These are phyloP conservation scores for Alces alces DNA, from an alignment of 2,113 vertebrate genomes.

Conservation along the genomic window DNA sequence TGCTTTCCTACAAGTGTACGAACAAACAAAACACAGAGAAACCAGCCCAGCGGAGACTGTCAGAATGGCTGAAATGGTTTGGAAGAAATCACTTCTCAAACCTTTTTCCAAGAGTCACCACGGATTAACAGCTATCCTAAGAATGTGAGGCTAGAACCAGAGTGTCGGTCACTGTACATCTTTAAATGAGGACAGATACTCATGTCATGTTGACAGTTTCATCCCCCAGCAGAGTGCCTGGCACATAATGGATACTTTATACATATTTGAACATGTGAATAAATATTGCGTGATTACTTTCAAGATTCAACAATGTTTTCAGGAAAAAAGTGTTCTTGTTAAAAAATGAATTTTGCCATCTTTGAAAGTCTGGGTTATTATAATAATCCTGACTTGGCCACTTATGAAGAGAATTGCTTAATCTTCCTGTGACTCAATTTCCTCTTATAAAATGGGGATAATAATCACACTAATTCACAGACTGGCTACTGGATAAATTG, in stretches of 20 bases:
- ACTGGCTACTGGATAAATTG: background rate
- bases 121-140: background rate
- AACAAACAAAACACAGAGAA: background rate
- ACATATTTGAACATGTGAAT: background rate
- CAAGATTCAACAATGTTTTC: background rate
- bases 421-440: slow-evolving; percentile 45
- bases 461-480: slow-evolving; percentile 8
- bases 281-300: background rate
- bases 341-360: background rate
- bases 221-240: background rate
- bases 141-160: background rate
- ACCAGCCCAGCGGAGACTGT: background rate
- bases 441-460: slow-evolving; percentile 19
- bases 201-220: background rate
- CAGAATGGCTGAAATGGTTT: background rate
- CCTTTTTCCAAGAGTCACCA: background rate
- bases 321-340: background rate
- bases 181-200: background rate
- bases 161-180: background rate
- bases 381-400: background rate
- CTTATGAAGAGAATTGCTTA: background rate
- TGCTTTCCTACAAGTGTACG: background rate
- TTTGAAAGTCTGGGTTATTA: background rate
- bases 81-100: background rate
- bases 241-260: background rate